Base-by-base conservation (phyloP, 2,113 vertebrate genomes). In the Thalassarche chlororhynchos region DNA sequence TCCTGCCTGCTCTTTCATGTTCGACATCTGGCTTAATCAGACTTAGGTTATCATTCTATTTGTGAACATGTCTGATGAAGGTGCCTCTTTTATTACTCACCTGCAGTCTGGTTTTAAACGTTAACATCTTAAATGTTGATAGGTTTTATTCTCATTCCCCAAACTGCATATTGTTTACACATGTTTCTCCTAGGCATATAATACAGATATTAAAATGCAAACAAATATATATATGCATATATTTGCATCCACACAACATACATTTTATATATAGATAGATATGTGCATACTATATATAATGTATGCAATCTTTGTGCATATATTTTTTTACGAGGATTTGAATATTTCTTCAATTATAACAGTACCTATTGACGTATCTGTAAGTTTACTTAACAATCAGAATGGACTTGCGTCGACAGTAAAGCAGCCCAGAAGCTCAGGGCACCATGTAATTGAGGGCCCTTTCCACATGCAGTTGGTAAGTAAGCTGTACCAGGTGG, bases 1-100 rank as follows among this genome's bases (percentile, higher is more conserved):
- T 86, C 61, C 83, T 85, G 62, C 28, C 78, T 72, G 65, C 29
- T 91, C 70, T 70, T 96, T 94, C 79, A 92, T 96, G 91, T 94
- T 91, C 6, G 1, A 96, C 95, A 96, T 94, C 87, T 97, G 88
- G 60, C 65, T 95, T 94, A 91, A 91, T 96, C 83, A 90, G 69
- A 66, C 47, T 51, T 88, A 76, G 29, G 91, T 84, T 89, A 86
- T 91, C 78, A 78, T 76, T 75, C 38, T 29, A 93, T 84, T 93
- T 97, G 93, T 94, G 95, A 96, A 93, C 93, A 96, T 5, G 5
- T 85, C 93, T 95, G 81, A 95, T 77, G 84, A 93, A 96, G 89
- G 66, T 80, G 89, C 54, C 51, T 94, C 60, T 94, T 96, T 97
- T 94, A 96, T 89, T 97, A 86, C 85, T 92, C 58, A 93, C 70